Conservation (phyloP, 2,888 invertebrate species). For the Dusona sp. region DNA sequence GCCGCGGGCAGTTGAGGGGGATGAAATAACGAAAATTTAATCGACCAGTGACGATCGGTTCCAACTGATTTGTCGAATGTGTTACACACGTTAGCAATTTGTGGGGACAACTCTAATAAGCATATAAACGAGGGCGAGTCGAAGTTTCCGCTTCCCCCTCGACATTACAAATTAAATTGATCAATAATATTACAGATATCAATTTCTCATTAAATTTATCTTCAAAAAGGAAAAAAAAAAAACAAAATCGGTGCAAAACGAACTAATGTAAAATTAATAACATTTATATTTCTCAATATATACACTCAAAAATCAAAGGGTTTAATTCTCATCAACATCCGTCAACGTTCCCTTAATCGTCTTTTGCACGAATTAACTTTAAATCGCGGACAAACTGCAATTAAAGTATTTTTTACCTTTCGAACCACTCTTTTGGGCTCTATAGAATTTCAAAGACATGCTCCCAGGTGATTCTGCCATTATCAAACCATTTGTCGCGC, state of each 20-base stretch:
- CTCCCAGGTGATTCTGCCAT: not conserved
- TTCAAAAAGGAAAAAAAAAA: not conserved
- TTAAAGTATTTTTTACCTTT: not conserved
- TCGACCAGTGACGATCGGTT: constrained; percentile 57
- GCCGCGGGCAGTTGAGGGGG: constrained; percentile 15
- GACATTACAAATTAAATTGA: constrained; percentile 14
- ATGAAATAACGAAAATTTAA: constrained; percentile 50
- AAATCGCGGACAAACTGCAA: not conserved
- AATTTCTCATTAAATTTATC: not conserved
- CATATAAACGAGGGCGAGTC: constrained; percentile 43
- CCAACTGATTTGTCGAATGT: constrained; percentile 62
- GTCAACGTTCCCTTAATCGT: not conserved
- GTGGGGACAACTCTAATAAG: constrained; percentile 55
- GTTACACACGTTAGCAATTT: constrained; percentile 56
- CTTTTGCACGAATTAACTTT: not conserved
- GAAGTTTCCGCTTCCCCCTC: not conserved
- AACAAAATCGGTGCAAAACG: not conserved
- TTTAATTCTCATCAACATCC: not conserved
- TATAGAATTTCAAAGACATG: not conserved
- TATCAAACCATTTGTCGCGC: constrained; percentile 32
- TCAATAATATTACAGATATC: not conserved
- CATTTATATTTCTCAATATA: not conserved
- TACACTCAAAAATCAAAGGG: not conserved
- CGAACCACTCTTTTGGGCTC: not conserved
- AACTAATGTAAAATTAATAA: not conserved